phyloP scores from a whole-genome alignment of 2,113 vertebrate genomes.

The Xiphorhynchus elegans region DNA sequence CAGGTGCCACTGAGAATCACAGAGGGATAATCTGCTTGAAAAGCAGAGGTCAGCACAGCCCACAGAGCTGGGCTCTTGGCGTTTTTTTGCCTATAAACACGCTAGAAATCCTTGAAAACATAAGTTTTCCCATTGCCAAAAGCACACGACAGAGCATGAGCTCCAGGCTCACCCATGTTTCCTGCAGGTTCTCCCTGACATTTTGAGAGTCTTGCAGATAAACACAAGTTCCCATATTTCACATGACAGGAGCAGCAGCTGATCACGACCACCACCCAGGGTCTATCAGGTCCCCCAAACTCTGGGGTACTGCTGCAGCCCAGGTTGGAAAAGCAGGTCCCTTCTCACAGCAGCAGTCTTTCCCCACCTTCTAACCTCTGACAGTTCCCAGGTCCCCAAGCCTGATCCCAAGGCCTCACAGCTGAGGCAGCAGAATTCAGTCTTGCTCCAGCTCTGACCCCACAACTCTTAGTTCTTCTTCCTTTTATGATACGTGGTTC shows the following conservation, averaged over 20 bases:
- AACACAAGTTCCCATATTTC: not conserved
- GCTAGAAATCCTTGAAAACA: not conserved
- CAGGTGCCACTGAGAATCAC: not conserved
- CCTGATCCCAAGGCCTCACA: not conserved
- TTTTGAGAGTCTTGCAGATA: not conserved
- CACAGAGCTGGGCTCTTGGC: not conserved
- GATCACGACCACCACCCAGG: not conserved
- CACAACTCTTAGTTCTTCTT: not conserved
- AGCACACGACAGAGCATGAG: fast-evolving
- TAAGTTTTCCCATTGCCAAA: not conserved
- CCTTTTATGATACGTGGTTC: not conserved
- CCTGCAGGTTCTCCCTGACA: not conserved
- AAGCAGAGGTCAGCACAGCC: not conserved
- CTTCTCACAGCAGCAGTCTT: not conserved
- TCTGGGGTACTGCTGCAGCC: not conserved
- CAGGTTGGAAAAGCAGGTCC: not conserved
- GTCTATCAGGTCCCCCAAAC: not conserved
- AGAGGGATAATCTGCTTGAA: not conserved
- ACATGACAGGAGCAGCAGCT: not conserved
- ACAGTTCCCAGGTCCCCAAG: not conserved
- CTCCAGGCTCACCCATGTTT: not conserved
- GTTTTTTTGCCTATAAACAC: not conserved
- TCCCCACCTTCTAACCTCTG: not conserved
- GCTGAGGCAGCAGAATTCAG: slow-evolving; percentile 5
- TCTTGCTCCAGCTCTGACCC: slow-evolving; percentile 27